These are phyloP conservation scores for Cheilosia grossa DNA, from an alignment of 2,888 invertebrate genomes.

Conservation along the genomic window DNA sequence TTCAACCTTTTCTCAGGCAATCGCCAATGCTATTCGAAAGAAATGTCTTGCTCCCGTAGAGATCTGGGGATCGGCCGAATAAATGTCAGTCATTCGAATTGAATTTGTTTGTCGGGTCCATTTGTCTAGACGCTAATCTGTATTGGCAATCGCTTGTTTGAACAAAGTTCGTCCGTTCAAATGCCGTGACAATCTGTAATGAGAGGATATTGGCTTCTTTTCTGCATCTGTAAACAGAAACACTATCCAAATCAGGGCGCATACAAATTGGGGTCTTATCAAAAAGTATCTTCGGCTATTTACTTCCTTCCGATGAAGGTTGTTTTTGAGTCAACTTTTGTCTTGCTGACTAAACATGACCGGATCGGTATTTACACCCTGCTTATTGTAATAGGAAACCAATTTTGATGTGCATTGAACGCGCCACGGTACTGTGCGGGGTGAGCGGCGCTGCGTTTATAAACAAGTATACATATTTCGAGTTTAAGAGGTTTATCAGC, in stretches of 20 bases:
- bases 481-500: slow-evolving; percentile 7
- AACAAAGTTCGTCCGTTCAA: not conserved
- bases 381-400: slow-evolving; percentile 19
- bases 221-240: not conserved
- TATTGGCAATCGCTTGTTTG: not conserved
- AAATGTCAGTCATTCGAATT: slow-evolving; percentile 30
- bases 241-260: not conserved
- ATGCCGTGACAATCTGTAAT: not conserved
- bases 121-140: not conserved
- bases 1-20: slow-evolving; percentile 1
- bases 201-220: not conserved
- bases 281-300: not conserved
- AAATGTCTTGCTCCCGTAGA: slow-evolving; percentile 1
- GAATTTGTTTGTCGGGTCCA: slow-evolving; percentile 1
- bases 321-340: not conserved
- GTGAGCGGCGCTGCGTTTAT: not conserved
- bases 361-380: not conserved
- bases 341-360: not conserved
- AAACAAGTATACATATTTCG: slow-evolving; percentile 21
- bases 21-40: not conserved
- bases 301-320: not conserved
- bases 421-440: not conserved
- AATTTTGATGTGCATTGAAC: not conserved
- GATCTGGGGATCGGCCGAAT: slow-evolving; percentile 5
- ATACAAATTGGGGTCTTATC: not conserved